Percentiles rank a stretch among this genome's conserved stretches.
Conservation (phyloP, 2,888 invertebrate species). For the Caenorhabditis sp. region DNA sequence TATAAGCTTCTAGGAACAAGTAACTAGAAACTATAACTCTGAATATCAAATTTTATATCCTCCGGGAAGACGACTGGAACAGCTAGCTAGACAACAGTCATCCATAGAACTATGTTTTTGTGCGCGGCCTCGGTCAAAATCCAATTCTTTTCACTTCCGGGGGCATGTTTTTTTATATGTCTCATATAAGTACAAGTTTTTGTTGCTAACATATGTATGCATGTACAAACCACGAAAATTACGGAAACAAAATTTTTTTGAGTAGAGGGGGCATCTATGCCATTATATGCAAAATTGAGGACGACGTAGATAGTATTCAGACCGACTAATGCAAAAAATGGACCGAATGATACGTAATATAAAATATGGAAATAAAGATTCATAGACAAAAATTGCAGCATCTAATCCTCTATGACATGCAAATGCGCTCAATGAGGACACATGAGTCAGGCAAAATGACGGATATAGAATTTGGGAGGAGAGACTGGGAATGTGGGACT, state of each 20-base stretch:
- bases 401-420: slow-evolving; percentile 15
- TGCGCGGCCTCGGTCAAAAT: background rate
- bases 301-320: too few species aligned
- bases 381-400: slow-evolving; percentile 4
- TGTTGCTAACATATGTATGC: too few species aligned
- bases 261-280: too few species aligned
- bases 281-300: too few species aligned
- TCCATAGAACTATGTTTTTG: background rate
- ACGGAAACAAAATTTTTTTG: too few species aligned
- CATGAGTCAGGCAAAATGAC: too few species aligned
- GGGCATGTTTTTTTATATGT: background rate
- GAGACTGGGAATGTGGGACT: background rate
- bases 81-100: background rate
- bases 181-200: too few species aligned
- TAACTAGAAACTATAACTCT: too few species aligned
- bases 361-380: slow-evolving; percentile 6
- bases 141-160: background rate
- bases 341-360: slow-evolving; percentile 17
- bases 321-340: too few species aligned
- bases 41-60: background rate
- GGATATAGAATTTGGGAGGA: too few species aligned
- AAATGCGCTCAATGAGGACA: background rate
- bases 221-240: too few species aligned
- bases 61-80: background rate
- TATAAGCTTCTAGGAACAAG: too few species aligned